Percentiles rank a stretch among this genome's conserved stretches.
Evolutionary conservation across 2,113 vertebrate genomes (phyloP).

Genomic region (Heliornis fulica): DNA sequence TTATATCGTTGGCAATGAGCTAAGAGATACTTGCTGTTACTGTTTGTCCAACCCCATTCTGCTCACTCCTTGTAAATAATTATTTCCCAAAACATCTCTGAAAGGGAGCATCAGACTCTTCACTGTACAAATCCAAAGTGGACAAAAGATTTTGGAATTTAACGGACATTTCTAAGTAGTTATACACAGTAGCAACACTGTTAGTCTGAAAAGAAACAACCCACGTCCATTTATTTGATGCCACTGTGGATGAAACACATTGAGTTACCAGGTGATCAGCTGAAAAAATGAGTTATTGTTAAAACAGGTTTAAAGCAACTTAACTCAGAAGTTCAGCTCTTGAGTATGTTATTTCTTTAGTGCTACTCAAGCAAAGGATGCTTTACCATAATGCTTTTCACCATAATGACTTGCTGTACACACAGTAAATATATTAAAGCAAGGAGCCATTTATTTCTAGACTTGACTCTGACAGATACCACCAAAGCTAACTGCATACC

Average conservation of each 20-base stretch:
- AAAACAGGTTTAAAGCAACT: background rate
- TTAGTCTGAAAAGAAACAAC: conserved; percentile 13
- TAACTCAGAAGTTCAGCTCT: background rate
- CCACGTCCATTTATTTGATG: background rate
- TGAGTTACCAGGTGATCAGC: conserved; percentile 14
- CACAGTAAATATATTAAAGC: background rate
- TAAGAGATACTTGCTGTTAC: conserved; percentile 19
- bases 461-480: background rate
- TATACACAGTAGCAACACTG: background rate
- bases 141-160: conserved; percentile 9
- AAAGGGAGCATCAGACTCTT: background rate
- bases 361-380: background rate
- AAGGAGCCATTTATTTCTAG: background rate
- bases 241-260: conserved; percentile 3
- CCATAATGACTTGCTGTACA: background rate
- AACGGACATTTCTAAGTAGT: background rate
- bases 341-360: background rate
- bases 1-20: conserved; percentile 9
- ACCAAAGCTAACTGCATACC: background rate
- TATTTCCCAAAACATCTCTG: background rate
- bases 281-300: conserved; percentile 3
- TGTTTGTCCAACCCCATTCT: conserved; percentile 9
- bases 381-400: background rate
- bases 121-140: conserved; percentile 15
- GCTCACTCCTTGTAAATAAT: background rate